Base-by-base conservation (phyloP, 2,888 invertebrate species). In the Omphaloscelis lunosa region DNA sequence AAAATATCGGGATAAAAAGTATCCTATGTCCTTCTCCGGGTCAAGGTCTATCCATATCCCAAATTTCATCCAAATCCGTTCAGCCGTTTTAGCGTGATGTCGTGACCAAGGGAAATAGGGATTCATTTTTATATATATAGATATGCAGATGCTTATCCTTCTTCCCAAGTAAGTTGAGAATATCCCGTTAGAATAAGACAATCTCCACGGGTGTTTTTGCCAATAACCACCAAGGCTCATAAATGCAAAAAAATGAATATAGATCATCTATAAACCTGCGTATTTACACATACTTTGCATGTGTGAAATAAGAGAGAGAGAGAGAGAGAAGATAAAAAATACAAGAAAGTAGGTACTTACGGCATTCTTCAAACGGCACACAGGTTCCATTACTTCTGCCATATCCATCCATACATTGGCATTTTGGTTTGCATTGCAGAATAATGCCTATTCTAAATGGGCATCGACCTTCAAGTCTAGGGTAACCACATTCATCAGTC, bases 311-410 rank as follows among this genome's bases (percentile, higher is more conserved):
- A n/a, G n/a, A n/a, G n/a, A n/a, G n/a, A 20, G 27, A 65, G n/a
- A n/a, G 7, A 66, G 7, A 48, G 45, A 45, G 29, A 59, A 9
- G 29, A 59, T 29, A 27, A 4, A 2, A 51, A 53, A 29, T 20
- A 23, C 1, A 34, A 17, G 23, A 41, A 53, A 8, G 20, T n/a
- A 20, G 20, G 8, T 58, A 83, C 91, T 92, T 84, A 91, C 92
- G 86, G 53, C 94, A 93, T 53, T 90, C 68, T 20, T 80, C 79
- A 76, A 89, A 92, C 6, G 92, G 93, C 12, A 93, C 89, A 67
- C 94, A 94, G 6, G 79, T 85, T 8, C 90, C 91, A n/a, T 91
- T 88, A 0, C 84, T 73, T 61, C 92, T 90, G 86, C 93, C 91
- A 67, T 90, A 92, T 6, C 88, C 86, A 9, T 88, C 75, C 2